Percentiles rank a stretch among this genome's conserved stretches.
Conservation (phyloP, 2,888 invertebrate genomes). For the Hypolimnas misippus region DNA sequence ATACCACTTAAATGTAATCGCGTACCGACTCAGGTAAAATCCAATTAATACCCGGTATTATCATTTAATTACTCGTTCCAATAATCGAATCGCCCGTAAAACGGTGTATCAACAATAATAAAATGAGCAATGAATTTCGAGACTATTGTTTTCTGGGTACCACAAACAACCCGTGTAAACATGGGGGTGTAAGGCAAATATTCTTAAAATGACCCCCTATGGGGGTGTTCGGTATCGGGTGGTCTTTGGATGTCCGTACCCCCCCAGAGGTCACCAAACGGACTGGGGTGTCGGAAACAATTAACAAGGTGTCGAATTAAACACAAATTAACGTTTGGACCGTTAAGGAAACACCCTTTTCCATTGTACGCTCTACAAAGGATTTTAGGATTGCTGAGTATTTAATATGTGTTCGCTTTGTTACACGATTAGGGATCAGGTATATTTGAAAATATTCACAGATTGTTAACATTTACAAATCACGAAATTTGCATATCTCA, state of each 20-base stretch:
- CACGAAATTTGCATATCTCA: slow-evolving; percentile 10
- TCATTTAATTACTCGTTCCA: slow-evolving; percentile 83
- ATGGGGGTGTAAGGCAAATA: slow-evolving; percentile 78
- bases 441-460: slow-evolving; percentile 31
- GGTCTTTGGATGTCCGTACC: slow-evolving; percentile 67
- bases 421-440: slow-evolving; percentile 58
- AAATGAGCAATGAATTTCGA: slow-evolving; percentile 84
- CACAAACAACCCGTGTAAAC: slow-evolving; percentile 82
- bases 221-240: slow-evolving; percentile 54
- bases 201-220: slow-evolving; percentile 81
- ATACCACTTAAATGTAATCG: slow-evolving; percentile 59
- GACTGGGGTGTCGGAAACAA: slow-evolving; percentile 80
- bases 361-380: slow-evolving; percentile 81
- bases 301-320: slow-evolving; percentile 85
- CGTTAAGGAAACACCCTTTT: slow-evolving; percentile 82
- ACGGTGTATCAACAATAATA: slow-evolving; percentile 83
- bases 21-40: slow-evolving; percentile 72
- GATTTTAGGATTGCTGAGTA: slow-evolving; percentile 81
- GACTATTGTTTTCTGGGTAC: slow-evolving; percentile 84
- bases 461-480: slow-evolving; percentile 22
- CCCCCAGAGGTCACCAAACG: slow-evolving; percentile 79
- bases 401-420: slow-evolving; percentile 81
- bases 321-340: slow-evolving; percentile 81
- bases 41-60: slow-evolving; percentile 82
- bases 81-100: slow-evolving; percentile 83